phyloP scores from a whole-genome alignment of 2,113 vertebrate species.

The Melierax canorus region DNA sequence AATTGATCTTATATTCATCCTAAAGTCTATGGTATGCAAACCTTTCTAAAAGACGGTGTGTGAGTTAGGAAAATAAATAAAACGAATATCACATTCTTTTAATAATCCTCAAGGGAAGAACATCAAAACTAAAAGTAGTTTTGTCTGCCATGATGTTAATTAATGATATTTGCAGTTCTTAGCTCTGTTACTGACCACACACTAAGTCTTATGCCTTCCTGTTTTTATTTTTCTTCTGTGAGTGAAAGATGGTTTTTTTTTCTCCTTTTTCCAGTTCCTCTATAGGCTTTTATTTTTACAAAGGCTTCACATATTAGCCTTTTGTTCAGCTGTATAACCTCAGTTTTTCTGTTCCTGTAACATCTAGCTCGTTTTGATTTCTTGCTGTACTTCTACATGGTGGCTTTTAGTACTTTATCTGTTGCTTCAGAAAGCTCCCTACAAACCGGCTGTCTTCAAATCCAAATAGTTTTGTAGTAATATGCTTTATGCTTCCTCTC shows the following conservation, averaged over 20 bases:
- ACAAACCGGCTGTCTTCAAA: background rate
- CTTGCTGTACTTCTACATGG: background rate
- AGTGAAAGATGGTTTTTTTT: background rate
- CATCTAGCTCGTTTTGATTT: background rate
- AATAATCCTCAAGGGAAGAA: background rate
- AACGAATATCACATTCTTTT: background rate
- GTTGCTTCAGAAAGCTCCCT: background rate
- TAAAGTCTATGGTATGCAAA: background rate
- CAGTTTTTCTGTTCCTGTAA: background rate
- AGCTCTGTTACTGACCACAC: background rate
- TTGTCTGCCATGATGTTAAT: background rate
- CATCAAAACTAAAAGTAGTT: background rate
- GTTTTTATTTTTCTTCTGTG: background rate
- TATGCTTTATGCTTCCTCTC: background rate
- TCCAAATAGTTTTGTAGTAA: background rate
- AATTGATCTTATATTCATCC: background rate
- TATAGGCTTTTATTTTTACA: background rate
- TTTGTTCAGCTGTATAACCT: background rate
- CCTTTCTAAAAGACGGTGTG: background rate
- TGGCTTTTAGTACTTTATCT: background rate
- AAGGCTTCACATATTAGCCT: background rate
- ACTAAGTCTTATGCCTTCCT: background rate
- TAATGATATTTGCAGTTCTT: background rate
- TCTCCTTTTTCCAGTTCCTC: background rate
- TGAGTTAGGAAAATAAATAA: background rate